Evolutionary conservation across 2,797 vertebrate species (phyloP).

Genomic region (Malacoctenus gilli): DNA sequence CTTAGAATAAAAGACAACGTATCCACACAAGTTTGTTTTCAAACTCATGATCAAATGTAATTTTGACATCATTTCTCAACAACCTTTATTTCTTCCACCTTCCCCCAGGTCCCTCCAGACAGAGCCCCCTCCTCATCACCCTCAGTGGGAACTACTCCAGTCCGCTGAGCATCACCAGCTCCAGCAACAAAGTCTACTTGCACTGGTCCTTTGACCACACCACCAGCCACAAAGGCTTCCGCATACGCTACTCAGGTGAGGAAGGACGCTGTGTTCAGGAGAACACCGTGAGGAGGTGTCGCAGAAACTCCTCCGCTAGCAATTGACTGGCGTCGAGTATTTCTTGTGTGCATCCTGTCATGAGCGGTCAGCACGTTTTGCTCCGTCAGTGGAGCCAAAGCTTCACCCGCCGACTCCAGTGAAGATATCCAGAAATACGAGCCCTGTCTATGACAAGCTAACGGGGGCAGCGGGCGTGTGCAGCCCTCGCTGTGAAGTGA

Average conservation of each 20-base stretch:
- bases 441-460: constrained; percentile 65
- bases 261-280: not conserved
- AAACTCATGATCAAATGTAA: too few species aligned
- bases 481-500: constrained; percentile 30
- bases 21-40: too few species aligned
- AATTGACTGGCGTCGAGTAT: too few species aligned
- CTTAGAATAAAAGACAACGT: too few species aligned
- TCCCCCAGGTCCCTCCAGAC: constrained; percentile 90
- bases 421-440: constrained; percentile 54
- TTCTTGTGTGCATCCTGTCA: constrained; percentile 16
- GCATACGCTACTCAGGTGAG: constrained; percentile 94
- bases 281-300: not conserved
- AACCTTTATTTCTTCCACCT: not conserved
- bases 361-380: constrained; percentile 24
- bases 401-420: constrained; percentile 35
- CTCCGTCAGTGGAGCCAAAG: constrained; percentile 18
- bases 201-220: constrained; percentile 98
- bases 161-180: constrained; percentile 92
- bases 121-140: constrained; percentile 91
- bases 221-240: constrained; percentile 95
- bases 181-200: constrained; percentile 90
- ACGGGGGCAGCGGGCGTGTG: constrained; percentile 47
- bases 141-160: constrained; percentile 96
- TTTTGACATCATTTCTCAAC: not conserved
- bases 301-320: not conserved